Conservation (phyloP, 2,797 vertebrate genomes). For the Coregonus ussuriensis region DNA sequence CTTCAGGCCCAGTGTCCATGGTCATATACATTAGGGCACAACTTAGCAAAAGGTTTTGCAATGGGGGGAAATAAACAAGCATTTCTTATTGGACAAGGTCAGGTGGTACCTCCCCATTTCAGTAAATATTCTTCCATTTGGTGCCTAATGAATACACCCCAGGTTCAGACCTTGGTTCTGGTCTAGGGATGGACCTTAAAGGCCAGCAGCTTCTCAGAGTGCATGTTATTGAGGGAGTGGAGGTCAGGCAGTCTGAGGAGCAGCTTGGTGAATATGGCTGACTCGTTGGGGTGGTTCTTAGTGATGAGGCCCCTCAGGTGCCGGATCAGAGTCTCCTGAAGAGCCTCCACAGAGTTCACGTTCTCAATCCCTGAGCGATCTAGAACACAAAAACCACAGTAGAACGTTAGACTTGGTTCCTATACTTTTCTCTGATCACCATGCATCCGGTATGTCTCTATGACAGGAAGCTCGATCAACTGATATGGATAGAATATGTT, state of each 20-base stretch:
- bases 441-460: background rate
- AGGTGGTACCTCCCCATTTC: background rate
- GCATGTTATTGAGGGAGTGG: slow-evolving; percentile 97
- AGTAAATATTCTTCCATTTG: background rate
- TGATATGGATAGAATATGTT: slow-evolving; percentile 2
- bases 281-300: slow-evolving; percentile 93
- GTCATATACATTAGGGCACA: too few species aligned
- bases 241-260: slow-evolving; percentile 95
- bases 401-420: background rate
- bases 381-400: slow-evolving; percentile 43
- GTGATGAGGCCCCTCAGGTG: slow-evolving; percentile 91
- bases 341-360: slow-evolving; percentile 91
- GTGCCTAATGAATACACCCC: background rate
- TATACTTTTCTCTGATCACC: background rate
- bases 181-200: slow-evolving; percentile 90
- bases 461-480: background rate
- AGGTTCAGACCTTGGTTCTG: background rate
- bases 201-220: slow-evolving; percentile 96
- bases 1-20: slow-evolving; percentile 9
- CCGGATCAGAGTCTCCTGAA: slow-evolving; percentile 94
- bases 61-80: background rate
- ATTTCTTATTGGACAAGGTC: background rate
- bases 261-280: slow-evolving; percentile 94
- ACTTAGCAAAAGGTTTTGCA: too few species aligned
- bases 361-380: slow-evolving; percentile 95